A percentile compares a stretch with the other conserved stretches of the same genome.
These are phyloP conservation scores for Glyphotaelius pellucidus DNA, from an alignment of 2,888 invertebrate species.

Conservation along the genomic window DNA sequence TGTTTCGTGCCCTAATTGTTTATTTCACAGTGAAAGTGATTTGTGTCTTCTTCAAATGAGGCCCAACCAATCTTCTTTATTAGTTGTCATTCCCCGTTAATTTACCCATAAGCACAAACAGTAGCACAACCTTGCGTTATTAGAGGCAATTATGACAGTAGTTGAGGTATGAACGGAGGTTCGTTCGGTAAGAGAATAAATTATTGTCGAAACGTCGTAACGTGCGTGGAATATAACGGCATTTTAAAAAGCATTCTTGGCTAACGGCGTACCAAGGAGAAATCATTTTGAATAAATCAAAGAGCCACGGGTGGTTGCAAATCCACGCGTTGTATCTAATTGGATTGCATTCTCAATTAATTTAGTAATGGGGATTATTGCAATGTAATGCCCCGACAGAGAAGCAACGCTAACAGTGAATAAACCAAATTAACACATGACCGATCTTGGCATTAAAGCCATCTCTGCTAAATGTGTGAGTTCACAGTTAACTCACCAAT, in stretches of 20 bases:
- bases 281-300: slow-evolving; percentile 29
- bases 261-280: slow-evolving; percentile 17
- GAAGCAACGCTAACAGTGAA: background rate
- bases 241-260: slow-evolving; percentile 27
- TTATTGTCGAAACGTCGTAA: slow-evolving; percentile 17
- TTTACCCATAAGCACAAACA: background rate
- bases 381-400: background rate
- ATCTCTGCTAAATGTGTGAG: background rate
- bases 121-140: slow-evolving; percentile 35
- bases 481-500: background rate
- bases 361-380: slow-evolving; percentile 11
- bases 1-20: background rate
- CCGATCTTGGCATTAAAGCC: background rate
- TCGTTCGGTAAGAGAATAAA: background rate
- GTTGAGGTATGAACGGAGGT: slow-evolving; percentile 6
- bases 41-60: slow-evolving; percentile 5
- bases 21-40: slow-evolving; percentile 21
- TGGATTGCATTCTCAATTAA: slow-evolving; percentile 11
- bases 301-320: slow-evolving; percentile 7
- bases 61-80: background rate
- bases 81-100: slow-evolving; percentile 20
- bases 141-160: slow-evolving; percentile 22
- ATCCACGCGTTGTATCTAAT: slow-evolving; percentile 12
- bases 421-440: background rate
- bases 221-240: slow-evolving; percentile 40